Conservation (phyloP, 37 sponge, comb jelly and placozoan genomes). For the Geodia barretti region DNA sequence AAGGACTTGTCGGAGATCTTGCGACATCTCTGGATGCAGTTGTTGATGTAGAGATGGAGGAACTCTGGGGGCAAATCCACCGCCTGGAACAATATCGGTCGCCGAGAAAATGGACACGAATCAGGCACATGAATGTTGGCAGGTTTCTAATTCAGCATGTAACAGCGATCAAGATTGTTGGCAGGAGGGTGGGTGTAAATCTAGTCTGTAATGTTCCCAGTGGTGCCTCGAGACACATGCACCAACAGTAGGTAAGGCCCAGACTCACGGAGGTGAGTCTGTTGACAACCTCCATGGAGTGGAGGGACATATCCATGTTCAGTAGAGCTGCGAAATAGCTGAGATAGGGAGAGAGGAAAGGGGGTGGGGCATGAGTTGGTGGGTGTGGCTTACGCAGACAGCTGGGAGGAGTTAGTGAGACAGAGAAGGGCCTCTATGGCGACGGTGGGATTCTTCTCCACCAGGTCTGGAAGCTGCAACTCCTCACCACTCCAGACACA, state of each 20-base stretch:
- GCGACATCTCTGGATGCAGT: slow-evolving; percentile 90
- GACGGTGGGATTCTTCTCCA: slow-evolving; percentile 92
- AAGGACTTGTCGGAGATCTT: slow-evolving; percentile 79
- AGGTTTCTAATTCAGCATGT: not conserved
- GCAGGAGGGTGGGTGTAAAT: too few relatives aligned
- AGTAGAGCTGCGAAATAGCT: slow-evolving; percentile 87
- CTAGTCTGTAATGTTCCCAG: too few relatives aligned
- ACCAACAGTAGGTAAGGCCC: not conserved
- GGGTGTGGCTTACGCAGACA: slow-evolving; percentile 70
- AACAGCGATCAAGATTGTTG: not conserved
- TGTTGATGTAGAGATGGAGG: slow-evolving; percentile 94
- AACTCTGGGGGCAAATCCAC: slow-evolving; percentile 96
- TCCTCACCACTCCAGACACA: not conserved
- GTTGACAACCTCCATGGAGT: slow-evolving; percentile 98
- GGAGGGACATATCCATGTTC: slow-evolving; percentile 96
- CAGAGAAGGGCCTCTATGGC: slow-evolving; percentile 88
- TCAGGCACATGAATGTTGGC: not conserved
- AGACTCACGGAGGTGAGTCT: slow-evolving; percentile 74
- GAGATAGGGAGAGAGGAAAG: not conserved
- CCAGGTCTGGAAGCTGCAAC: slow-evolving; percentile 77
- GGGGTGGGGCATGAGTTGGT: not conserved
- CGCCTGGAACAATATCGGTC: slow-evolving; percentile 40
- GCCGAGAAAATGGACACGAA: not conserved
- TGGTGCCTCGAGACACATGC: too few relatives aligned
- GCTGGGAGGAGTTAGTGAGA: slow-evolving; percentile 68